A percentile compares a stretch with the other conserved stretches of the same genome.
Evolutionary conservation across 2,888 invertebrate genomes (phyloP).

Genomic region (Chironomus riparius): DNA sequence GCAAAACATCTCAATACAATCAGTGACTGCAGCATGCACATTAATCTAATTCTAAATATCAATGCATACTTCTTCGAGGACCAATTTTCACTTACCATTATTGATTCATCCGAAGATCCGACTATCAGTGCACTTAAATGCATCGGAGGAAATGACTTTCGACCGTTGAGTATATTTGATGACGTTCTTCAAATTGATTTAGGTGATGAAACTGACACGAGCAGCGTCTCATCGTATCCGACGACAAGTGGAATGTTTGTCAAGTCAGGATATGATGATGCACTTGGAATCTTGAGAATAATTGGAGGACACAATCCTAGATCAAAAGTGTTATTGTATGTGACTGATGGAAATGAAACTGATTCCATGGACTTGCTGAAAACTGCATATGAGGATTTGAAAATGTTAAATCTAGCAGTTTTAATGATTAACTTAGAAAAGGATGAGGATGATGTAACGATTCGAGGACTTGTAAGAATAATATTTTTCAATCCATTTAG

Average conservation of each 20-base stretch:
- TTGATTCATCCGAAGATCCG: neutral
- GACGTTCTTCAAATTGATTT: conserved; percentile 4
- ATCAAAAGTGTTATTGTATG: neutral
- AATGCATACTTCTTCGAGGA: neutral
- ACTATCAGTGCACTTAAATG: neutral
- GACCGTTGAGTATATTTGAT: neutral
- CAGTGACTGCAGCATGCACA: neutral
- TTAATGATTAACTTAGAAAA: neutral
- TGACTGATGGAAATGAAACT: neutral
- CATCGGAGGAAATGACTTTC: neutral
- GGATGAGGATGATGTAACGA: neutral
- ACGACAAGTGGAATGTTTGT: neutral
- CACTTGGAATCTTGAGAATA: neutral
- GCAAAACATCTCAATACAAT: neutral
- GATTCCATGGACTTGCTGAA: neutral
- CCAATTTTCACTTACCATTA: neutral
- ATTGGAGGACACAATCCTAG: neutral
- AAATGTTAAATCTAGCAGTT: neutral
- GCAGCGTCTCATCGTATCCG: neutral
- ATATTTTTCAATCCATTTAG: neutral
- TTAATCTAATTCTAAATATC: neutral
- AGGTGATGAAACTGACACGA: neutral
- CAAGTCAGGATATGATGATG: neutral
- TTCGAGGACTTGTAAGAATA: too few species aligned
- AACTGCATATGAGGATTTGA: neutral